Evolutionary conservation across 2,113 vertebrate genomes (phyloP).

Genomic region (Lethenteron camtschaticum): DNA sequence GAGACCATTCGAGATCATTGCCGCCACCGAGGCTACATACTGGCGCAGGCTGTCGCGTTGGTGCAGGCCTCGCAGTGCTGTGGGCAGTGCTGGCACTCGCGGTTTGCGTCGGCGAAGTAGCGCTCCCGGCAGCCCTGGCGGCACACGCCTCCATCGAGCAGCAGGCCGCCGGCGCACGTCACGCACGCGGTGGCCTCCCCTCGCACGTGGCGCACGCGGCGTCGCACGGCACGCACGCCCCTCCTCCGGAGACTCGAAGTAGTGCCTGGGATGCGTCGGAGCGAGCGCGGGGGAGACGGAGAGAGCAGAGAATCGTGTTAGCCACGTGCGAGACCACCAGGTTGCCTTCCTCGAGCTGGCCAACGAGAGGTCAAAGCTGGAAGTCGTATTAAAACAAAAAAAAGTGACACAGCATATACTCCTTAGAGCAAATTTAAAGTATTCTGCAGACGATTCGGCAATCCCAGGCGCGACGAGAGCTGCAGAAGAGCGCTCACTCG

Average conservation of each 20-base stretch:
- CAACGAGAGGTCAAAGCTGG: too few relatives aligned
- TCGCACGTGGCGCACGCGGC: constrained; percentile 3
- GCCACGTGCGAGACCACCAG: too few relatives aligned
- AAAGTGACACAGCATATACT: too few relatives aligned
- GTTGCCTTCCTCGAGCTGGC: too few relatives aligned
- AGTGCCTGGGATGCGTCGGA: neutral
- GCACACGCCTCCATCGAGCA: neutral
- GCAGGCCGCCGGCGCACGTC: neutral
- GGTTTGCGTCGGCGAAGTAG: neutral
- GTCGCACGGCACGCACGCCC: neutral
- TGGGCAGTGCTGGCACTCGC: neutral
- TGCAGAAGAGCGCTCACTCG: neutral
- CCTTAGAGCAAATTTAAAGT: too few relatives aligned
- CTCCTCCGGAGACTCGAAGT: constrained; percentile 1
- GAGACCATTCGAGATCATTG: too few relatives aligned
- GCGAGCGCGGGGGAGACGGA: too few relatives aligned
- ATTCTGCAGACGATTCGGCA: too few relatives aligned
- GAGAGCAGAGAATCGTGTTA: too few relatives aligned
- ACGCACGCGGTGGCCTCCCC: neutral
- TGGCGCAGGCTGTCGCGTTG: neutral
- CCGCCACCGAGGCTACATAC: neutral
- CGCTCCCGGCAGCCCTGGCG: neutral
- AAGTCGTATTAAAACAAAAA: too few relatives aligned
- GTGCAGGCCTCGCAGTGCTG: constrained; percentile 1
- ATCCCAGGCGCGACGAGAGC: too few relatives aligned